A percentile compares a stretch with the other conserved stretches of the same genome.
Conservation (phyloP, 2,888 invertebrate species). For the Lasioglossum oenotherae region DNA sequence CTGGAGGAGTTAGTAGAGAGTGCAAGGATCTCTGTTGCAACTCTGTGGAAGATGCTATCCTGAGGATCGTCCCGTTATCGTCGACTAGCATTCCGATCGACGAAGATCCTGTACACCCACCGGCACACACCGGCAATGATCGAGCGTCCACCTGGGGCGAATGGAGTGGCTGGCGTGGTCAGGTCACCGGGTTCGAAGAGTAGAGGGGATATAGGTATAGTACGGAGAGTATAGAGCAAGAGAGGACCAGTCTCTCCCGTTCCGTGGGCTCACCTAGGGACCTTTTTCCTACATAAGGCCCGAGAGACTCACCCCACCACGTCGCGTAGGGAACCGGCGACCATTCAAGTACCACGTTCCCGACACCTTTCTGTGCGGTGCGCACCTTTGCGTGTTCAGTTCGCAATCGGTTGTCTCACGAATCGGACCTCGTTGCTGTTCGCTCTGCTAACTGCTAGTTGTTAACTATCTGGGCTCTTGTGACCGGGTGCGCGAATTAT, state of each 20-base stretch:
- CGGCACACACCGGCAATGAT: conserved; percentile 27
- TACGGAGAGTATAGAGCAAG: conserved; percentile 42
- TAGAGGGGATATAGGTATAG: conserved; percentile 35
- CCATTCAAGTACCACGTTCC: conserved; percentile 73
- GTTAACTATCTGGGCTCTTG: neutral
- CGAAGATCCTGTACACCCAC: conserved; percentile 47
- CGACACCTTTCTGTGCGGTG: conserved; percentile 52
- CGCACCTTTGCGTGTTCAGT: conserved; percentile 19
- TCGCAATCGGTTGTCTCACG: conserved; percentile 1
- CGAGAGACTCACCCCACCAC: conserved; percentile 73
- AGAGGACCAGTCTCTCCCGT: conserved; percentile 67
- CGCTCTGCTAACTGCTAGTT: neutral
- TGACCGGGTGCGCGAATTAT: conserved; percentile 34
- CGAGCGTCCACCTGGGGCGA: conserved; percentile 60
- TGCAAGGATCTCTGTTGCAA: conserved; percentile 4
- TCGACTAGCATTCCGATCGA: conserved; percentile 26
- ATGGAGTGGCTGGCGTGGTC: conserved; percentile 67
- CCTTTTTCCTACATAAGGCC: conserved; percentile 82
- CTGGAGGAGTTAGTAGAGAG: neutral
- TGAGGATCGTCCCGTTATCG: conserved; percentile 32
- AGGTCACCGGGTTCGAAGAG: conserved; percentile 59
- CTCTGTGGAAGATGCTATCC: neutral
- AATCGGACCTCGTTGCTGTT: neutral
- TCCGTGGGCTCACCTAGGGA: conserved; percentile 71
- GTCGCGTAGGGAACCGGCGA: conserved; percentile 78